A percentile compares a stretch with the other conserved stretches of the same genome.
These are phyloP conservation scores for Siniperca obscura DNA, from an alignment of 2,797 vertebrate genomes.

Conservation along the genomic window DNA sequence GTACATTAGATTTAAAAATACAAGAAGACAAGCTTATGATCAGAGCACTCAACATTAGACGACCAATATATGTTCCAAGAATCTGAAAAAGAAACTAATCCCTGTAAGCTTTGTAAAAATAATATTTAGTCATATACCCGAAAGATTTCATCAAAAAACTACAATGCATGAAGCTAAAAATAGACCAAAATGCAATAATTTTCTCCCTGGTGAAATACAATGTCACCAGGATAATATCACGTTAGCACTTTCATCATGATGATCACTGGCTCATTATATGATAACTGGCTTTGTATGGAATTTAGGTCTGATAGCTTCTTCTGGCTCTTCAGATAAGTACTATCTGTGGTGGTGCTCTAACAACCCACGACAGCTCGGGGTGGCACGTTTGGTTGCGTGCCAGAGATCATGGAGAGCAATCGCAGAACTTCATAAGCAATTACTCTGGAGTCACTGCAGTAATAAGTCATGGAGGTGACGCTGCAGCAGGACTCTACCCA, in stretches of 20 bases:
- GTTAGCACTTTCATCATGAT: neutral
- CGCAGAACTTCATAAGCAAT: conserved; percentile 60
- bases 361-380: conserved; percentile 46
- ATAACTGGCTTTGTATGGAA: conserved; percentile 24
- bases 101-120: neutral
- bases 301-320: conserved; percentile 34
- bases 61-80: neutral
- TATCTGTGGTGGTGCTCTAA: conserved; percentile 40
- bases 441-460: conserved; percentile 58
- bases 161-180: neutral
- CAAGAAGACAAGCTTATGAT: neutral
- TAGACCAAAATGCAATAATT: neutral
- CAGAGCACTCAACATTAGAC: neutral
- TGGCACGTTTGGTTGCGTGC: conserved; percentile 62
- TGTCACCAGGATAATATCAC: neutral
- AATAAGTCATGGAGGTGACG: conserved; percentile 62
- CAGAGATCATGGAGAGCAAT: conserved; percentile 55
- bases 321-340: conserved; percentile 48
- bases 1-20: neutral
- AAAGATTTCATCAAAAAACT: neutral
- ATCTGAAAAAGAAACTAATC: neutral
- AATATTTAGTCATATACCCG: neutral
- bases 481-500: neutral
- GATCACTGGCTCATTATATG: conserved; percentile 12
- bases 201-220: neutral